Evolutionary conservation across 2,797 vertebrate species (phyloP).

Genomic region (Gastrophryne carolinensis): DNA sequence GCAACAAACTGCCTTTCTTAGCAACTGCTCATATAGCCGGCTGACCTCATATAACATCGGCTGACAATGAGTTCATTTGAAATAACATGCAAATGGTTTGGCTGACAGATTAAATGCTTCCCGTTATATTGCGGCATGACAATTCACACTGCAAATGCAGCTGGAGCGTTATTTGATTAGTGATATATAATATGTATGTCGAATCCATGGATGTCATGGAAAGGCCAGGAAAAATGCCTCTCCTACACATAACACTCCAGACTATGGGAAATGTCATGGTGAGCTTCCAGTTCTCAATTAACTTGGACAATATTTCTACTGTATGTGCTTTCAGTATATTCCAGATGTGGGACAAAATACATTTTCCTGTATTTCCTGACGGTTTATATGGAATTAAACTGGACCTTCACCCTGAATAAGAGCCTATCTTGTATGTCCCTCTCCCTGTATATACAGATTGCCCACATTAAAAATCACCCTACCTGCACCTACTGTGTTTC

Average conservation of each 20-base stretch:
- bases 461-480: too few species aligned
- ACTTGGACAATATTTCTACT: too few species aligned
- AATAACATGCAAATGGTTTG: slow-evolving; percentile 20
- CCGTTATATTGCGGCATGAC: not conserved
- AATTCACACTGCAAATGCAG: not conserved
- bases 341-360: too few species aligned
- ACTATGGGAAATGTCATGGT: too few species aligned
- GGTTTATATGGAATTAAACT: too few species aligned
- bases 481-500: too few species aligned
- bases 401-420: too few species aligned
- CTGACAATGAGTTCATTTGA: not conserved
- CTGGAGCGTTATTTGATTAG: not conserved
- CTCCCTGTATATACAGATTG: too few species aligned
- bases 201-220: not conserved
- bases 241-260: not conserved
- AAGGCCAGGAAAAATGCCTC: not conserved
- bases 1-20: not conserved
- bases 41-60: not conserved
- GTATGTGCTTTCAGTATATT: too few species aligned
- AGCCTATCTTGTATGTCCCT: too few species aligned
- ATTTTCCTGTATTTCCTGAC: too few species aligned
- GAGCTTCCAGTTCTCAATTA: too few species aligned
- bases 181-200: not conserved
- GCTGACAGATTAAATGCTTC: not conserved
- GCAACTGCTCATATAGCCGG: not conserved